These are phyloP conservation scores for Pipistrellus pipistrellus DNA, from an alignment of 2,797 vertebrate genomes.

Conservation along the genomic window DNA sequence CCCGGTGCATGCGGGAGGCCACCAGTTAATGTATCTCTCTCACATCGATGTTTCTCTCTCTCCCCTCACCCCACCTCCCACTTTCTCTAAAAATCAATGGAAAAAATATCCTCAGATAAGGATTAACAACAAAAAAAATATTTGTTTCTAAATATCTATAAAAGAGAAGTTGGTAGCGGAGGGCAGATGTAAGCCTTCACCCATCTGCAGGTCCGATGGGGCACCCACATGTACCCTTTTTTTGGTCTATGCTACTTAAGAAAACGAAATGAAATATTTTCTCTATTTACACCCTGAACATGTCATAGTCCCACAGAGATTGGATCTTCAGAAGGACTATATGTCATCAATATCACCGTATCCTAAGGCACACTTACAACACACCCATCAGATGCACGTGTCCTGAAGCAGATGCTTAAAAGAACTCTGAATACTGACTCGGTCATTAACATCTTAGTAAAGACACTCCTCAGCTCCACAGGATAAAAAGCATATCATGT, in stretches of 20 bases:
- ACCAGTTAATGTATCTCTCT: too few species aligned
- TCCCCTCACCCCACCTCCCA: too few species aligned
- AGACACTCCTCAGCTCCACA: neutral
- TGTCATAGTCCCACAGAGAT: neutral
- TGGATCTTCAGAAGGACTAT: conserved; percentile 16
- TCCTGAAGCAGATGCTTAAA: conserved; percentile 51
- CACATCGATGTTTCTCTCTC: too few species aligned
- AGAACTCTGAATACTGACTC: conserved; percentile 1
- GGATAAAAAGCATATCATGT: neutral
- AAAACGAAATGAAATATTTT: conserved; percentile 19
- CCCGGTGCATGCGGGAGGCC: too few species aligned
- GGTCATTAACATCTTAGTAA: neutral
- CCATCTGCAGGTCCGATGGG: neutral
- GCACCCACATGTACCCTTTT: neutral
- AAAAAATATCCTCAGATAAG: too few species aligned
- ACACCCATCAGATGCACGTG: neutral
- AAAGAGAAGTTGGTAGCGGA: neutral
- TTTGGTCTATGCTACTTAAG: neutral
- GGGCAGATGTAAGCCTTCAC: neutral
- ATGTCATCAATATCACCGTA: conserved; percentile 1
- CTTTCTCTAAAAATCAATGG: too few species aligned
- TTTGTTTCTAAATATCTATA: neutral
- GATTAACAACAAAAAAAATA: too few species aligned
- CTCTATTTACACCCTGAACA: neutral
- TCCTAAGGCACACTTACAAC: conserved; percentile 9